Base-by-base conservation (phyloP, 2,888 invertebrate species). In the Ypsolopha sequella region DNA sequence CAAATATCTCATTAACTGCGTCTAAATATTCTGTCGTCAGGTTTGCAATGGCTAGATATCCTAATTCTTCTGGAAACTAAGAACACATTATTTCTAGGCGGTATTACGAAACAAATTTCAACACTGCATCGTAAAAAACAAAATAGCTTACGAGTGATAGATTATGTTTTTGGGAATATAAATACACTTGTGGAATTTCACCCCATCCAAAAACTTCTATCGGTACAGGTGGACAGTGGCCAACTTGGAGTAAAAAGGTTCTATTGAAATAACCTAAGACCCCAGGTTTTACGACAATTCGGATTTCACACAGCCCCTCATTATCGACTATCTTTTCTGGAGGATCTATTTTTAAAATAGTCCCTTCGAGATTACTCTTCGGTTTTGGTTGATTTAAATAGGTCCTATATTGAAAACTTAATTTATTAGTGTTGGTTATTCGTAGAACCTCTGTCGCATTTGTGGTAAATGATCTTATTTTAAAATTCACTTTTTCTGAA, bases 201-300 rank as follows among this genome's bases (percentile, higher is more conserved):
- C 88, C 89, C 71, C 86, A 88, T 36, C 91, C 91, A 56, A 72
- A 78, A 4, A 90, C 81, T 53, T 78, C 78, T 45, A 91, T 81
- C 0, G 73, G 67, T 46, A 88, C 66, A n/a, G 88, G 80, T 45
- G 88, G 81, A 41, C 88, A 66, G 65, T 89, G 86, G 1, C 85
- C 89, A 41, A 91, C 76, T 87, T 90, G 77, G 56, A 88, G 73
- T 53, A 76, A 59, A 64, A 82, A 81, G 45, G 62, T 63, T 60
- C 85, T 80, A 6, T 77, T 65, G 60, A 90, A 90, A 60, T 80
- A 79, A 36, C 90, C 90, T 7, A 88, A 70, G 34, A 86, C 73
- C 13, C 89, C 89, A 14, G 91, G 88, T 59, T 84, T 80, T 62
- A 88, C 85, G 39, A 80, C 69, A 9, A 91, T 69, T 54, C 71